Base-by-base conservation (phyloP, 2,797 vertebrate genomes). In the Gouania willdenowi region DNA sequence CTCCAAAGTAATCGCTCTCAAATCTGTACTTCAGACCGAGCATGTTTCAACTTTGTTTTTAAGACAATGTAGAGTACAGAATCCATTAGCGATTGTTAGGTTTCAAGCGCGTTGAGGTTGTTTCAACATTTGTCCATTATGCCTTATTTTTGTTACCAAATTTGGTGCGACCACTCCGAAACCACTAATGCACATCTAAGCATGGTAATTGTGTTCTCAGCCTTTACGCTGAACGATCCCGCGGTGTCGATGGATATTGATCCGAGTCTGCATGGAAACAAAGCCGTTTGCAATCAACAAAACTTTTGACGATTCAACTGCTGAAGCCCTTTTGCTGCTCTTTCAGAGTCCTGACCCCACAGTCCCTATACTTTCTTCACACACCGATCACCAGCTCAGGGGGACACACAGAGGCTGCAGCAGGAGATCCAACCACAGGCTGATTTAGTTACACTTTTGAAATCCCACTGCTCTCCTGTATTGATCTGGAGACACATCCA, bases 401-500 rank as follows among this genome's bases (percentile, higher is more conserved):
- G 44, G 47, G 58, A 34, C 22, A 1, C 6, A 38, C 44, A 0
- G 11, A 26, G 22, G 41, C 27, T 39, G 55, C 25, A 49, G 50
- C 26, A 40, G 22, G 30, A 47, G 46, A n/a, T n/a, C n/a, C 17
- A 30, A 62, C 59, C 43, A 17, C 62, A 48, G 53, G 30, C 36
- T 30, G 75, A 70, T 85, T 75, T 30, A 47, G 79, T 87, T 85
- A 52, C 84, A 80, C 48, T 26, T 50, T 64, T 49, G 71, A 72
- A 58, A 69, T 72, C 58, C 14, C 13, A 70, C 80, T 56, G 44
- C 59, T 69, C 59, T 77, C 67, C 49, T 32, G 25, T 71, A 85
- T 85, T 64, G 84, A 88, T 87, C 70, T 47, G 0, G 10, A 65
- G 41, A 64, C 68, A 55, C 77, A 71, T 88, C 78, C 66, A 78